Conservation (phyloP, 2,888 invertebrate genomes). For the Athalia circularis region DNA sequence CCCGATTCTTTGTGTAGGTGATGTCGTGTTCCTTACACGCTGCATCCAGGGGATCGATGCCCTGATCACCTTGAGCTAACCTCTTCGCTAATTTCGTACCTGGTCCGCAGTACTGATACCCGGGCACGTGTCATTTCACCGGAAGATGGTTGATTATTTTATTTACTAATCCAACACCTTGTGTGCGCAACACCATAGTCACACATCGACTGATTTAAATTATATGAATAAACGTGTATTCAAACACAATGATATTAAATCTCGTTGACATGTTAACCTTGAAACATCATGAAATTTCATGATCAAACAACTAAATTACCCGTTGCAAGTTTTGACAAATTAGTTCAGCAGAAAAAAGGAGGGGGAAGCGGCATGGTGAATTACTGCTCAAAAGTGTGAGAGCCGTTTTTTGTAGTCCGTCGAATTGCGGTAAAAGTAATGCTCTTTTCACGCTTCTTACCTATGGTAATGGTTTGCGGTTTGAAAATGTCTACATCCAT, state of each 20-base stretch:
- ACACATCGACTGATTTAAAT: too few species aligned
- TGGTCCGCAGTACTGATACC: too few species aligned
- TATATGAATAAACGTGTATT: constrained; percentile 39
- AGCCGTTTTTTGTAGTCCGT: too few species aligned
- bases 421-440: too few species aligned
- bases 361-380: not conserved
- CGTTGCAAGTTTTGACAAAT: not conserved
- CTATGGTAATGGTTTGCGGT: too few species aligned
- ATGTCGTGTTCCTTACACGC: constrained; percentile 67
- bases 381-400: too few species aligned
- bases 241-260: not conserved
- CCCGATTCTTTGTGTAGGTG: constrained; percentile 56
- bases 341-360: not conserved
- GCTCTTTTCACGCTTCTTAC: too few species aligned
- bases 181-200: constrained; percentile 56
- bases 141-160: too few species aligned
- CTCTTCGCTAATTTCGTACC: too few species aligned
- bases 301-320: constrained; percentile 59
- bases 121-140: too few species aligned
- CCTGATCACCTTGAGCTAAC: constrained; percentile 52
- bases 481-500: not conserved
- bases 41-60: constrained; percentile 63
- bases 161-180: not conserved
- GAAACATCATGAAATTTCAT: constrained; percentile 57
- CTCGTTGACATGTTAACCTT: constrained; percentile 61